Evolutionary conservation across 2,888 invertebrate genomes (phyloP).

Genomic region (Cephonodes hylas): DNA sequence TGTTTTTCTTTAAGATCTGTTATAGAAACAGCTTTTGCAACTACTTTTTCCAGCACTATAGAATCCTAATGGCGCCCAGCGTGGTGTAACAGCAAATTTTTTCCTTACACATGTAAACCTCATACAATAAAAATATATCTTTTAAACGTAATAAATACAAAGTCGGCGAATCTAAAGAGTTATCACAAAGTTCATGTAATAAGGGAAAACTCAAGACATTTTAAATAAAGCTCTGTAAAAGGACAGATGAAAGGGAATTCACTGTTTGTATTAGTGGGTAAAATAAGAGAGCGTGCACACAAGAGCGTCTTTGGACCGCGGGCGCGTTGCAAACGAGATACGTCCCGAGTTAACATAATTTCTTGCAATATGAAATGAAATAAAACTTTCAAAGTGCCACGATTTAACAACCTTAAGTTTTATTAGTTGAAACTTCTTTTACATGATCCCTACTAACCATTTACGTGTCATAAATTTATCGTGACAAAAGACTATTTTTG

Average conservation of each 20-base stretch:
- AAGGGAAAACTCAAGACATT: slow-evolving; percentile 40
- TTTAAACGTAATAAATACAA: slow-evolving; percentile 28
- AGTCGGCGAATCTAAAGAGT: slow-evolving; percentile 43
- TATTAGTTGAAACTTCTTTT: neutral
- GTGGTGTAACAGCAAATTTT: neutral
- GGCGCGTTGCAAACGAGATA: slow-evolving; percentile 14
- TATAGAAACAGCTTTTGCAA: no score
- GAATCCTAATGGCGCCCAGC: neutral
- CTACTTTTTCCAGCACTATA: no score
- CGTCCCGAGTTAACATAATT: slow-evolving; percentile 19
- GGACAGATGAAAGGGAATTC: slow-evolving; percentile 49
- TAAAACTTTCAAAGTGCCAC: neutral
- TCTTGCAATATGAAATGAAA: slow-evolving; percentile 13
- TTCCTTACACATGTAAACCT: neutral
- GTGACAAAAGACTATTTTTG: no score
- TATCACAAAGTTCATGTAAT: slow-evolving; percentile 42
- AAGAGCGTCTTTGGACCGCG: slow-evolving; percentile 25
- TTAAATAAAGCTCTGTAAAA: slow-evolving; percentile 50
- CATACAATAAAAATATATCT: neutral
- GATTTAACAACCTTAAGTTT: neutral
- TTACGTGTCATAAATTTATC: neutral
- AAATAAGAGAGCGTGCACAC: slow-evolving; percentile 39
- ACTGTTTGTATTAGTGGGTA: slow-evolving; percentile 47
- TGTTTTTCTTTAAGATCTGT: no score
- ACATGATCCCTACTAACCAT: neutral